phyloP scores from a whole-genome alignment of 2,888 invertebrate genomes.

The Dryobotodes eremita region DNA sequence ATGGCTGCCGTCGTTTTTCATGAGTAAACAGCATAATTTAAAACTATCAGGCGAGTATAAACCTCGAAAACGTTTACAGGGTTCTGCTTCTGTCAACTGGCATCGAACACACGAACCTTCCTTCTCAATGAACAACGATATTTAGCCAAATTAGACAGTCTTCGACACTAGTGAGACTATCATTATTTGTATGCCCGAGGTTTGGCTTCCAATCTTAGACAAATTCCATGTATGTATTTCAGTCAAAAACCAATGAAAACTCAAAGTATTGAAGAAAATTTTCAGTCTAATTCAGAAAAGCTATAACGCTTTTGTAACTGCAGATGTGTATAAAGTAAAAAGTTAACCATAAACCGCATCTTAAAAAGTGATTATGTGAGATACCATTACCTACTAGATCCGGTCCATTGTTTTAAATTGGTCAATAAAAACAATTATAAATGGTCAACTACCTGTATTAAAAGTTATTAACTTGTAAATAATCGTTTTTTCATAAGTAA shows the following conservation, averaged over 20 bases:
- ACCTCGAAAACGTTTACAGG: conserved; percentile 20
- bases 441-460: background rate
- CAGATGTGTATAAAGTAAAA: background rate
- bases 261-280: background rate
- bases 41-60: conserved; percentile 40
- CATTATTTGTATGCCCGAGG: background rate
- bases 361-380: background rate
- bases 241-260: background rate
- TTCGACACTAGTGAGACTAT: background rate
- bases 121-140: background rate
- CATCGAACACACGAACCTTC: background rate
- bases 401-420: background rate
- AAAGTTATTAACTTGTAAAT: too few species aligned
- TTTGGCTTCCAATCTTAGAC: background rate
- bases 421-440: background rate
- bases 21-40: conserved; percentile 34
- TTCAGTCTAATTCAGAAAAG: too few species aligned
- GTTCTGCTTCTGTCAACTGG: background rate
- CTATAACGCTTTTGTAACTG: background rate
- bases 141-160: background rate
- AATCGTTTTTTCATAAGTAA: conserved; percentile 5
- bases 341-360: background rate
- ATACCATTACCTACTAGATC: background rate
- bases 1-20: conserved; percentile 27
- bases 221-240: background rate